Evolutionary conservation across 2,797 vertebrate species (phyloP), one percentile per base, ranked within the genome.

Genomic region (Morus bassanus): DNA sequence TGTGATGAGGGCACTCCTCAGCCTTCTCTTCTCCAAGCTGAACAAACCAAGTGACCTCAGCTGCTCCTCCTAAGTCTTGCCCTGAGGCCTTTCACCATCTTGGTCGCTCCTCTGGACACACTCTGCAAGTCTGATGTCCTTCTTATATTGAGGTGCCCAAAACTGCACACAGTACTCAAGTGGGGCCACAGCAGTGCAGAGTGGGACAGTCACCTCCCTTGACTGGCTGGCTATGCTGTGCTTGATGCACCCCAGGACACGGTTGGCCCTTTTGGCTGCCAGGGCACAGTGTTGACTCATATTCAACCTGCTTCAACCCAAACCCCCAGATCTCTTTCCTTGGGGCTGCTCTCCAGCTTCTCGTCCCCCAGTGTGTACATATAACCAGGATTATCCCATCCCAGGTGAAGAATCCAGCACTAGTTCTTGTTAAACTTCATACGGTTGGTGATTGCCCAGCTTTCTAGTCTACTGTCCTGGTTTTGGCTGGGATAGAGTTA

Each of bases 201-300:
- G 14, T 24, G 10, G 19, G 48, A 41, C 18, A 56, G 13, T 13
- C 39, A 10, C 30, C 10, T 48, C 30, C n/a, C 31, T 69, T 0
- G 0, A 53, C 15, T 1, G 0, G 14, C 12, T 60, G 2, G 37
- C 18, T 11, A 6, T 31, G 37, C 33, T 37, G 22, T 33, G 54
- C 63, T 68, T 37, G 31, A 43, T 43, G 43, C 21, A 72, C 15
- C 7, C 21, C 46, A 51, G 56, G 31, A 30, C 46, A 35, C 1
- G 0, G 17, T 31, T 59, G 16, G 35, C 18, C 31, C 31, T 35
- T 51, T 51, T 35, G 53, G 37, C 28, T 60, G 18, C 39, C 12
- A 51, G 22, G 14, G 13, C 18, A 35, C 14, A 13, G 11, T 54
- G 22, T 12, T 50, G 37, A 57, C 11, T 33, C 18, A 28, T 50